phyloP scores from a whole-genome alignment of 1,140 invertebrate species.

The Drosophila pseudoobscura region DNA sequence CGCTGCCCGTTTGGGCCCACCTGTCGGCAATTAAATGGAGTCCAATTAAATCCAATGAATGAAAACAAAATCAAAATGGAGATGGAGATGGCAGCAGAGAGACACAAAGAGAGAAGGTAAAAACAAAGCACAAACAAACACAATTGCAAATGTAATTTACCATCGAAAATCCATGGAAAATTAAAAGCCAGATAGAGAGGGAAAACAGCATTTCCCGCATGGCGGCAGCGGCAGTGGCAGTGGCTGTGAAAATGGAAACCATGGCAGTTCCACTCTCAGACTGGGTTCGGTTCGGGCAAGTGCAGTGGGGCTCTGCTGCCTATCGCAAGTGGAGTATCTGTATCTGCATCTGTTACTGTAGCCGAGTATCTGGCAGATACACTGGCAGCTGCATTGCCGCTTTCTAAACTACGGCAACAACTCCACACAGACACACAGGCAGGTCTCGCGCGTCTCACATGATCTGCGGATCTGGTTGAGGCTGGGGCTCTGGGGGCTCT shows the following conservation, averaged over 20 bases:
- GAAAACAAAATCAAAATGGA: constrained; percentile 30
- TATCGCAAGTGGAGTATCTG: too few species aligned
- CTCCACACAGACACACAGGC: constrained; percentile 3
- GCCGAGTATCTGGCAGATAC: constrained; percentile 41
- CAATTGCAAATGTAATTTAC: constrained; percentile 21
- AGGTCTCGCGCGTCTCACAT: constrained; percentile 3
- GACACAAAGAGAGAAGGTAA: constrained; percentile 6
- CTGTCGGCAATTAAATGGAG: constrained; percentile 48
- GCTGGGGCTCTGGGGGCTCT: constrained; percentile 8
- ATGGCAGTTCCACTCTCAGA: neutral
- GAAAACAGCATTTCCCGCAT: constrained; percentile 17
- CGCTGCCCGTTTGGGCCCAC: constrained; percentile 13
- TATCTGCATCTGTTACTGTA: constrained; percentile 10
- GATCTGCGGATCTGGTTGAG: constrained; percentile 4
- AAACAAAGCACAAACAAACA: constrained; percentile 12
- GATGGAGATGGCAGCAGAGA: constrained; percentile 13
- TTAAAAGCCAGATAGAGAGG: constrained; percentile 17
- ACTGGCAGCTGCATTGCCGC: constrained; percentile 38
- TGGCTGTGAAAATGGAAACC: constrained; percentile 27
- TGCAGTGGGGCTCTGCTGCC: too few species aligned
- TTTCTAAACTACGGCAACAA: constrained; percentile 62
- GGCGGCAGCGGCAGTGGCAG: neutral
- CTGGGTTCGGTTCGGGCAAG: too few species aligned
- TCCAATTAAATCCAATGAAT: constrained; percentile 57
- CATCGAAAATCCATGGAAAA: constrained; percentile 13